These are phyloP conservation scores for Albula goreensis DNA, from an alignment of 2,113 vertebrate genomes.

Conservation along the genomic window DNA sequence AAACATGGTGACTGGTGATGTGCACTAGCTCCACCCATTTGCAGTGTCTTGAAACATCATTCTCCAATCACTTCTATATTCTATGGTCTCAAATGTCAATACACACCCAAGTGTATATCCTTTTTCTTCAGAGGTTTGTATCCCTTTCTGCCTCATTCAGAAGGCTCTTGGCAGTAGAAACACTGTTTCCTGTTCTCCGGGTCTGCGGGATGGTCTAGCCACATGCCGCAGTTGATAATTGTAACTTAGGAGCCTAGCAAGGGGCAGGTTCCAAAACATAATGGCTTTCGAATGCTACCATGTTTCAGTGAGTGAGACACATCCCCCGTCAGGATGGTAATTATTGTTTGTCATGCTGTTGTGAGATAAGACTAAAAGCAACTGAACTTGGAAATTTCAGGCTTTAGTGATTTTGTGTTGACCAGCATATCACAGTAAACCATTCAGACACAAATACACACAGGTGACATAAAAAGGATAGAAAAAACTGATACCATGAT, in stretches of 20 bases:
- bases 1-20: too few relatives aligned
- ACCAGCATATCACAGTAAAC: background rate
- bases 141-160: background rate
- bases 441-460: background rate
- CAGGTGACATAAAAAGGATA: background rate
- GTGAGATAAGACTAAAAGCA: background rate
- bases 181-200: background rate
- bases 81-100: background rate
- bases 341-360: background rate
- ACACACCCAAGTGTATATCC: background rate
- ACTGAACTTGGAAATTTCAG: background rate
- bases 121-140: background rate
- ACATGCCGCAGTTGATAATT: conserved; percentile 12
- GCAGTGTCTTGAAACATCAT: too few relatives aligned
- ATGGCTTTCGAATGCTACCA: background rate
- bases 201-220: background rate
- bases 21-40: too few relatives aligned
- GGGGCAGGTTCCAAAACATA: background rate
- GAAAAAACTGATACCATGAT: background rate
- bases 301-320: background rate
- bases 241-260: background rate
- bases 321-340: background rate
- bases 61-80: too few relatives aligned
- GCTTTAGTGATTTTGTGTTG: background rate
- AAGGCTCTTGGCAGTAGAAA: background rate